A percentile compares a stretch with the other conserved stretches of the same genome.
Conservation (phyloP, 2,797 vertebrate genomes). For the Lophotriccus pileatus region DNA sequence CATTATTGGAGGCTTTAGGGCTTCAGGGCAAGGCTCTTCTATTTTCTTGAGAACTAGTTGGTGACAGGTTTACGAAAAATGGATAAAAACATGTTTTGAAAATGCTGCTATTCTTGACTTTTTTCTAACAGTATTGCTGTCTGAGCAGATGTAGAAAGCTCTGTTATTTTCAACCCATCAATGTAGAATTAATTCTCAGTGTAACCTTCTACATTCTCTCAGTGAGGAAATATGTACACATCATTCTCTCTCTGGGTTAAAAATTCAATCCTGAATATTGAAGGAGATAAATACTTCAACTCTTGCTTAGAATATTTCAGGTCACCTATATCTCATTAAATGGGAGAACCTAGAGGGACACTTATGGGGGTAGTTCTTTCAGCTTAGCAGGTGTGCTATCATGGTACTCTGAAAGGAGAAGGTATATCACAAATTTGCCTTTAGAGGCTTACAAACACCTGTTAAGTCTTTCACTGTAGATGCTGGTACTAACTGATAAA, state of each 20-base stretch:
- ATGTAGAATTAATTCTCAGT: neutral
- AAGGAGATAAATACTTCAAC: neutral
- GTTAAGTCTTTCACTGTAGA: neutral
- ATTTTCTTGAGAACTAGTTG: neutral
- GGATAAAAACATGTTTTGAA: neutral
- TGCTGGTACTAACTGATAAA: neutral
- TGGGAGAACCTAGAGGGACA: neutral
- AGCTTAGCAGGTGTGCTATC: rapidly evolving
- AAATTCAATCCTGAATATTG: neutral
- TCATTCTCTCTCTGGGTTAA: neutral
- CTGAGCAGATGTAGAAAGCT: neutral
- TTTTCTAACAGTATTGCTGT: neutral
- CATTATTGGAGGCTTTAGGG: neutral
- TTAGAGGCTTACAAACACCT: neutral
- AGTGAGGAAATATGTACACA: neutral
- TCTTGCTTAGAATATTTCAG: neutral
- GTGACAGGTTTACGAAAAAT: neutral
- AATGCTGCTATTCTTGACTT: neutral
- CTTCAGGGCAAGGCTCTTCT: neutral
- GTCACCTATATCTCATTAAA: neutral
- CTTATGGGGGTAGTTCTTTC: neutral
- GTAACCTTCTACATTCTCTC: neutral
- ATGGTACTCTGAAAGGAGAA: neutral
- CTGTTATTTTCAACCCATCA: neutral
- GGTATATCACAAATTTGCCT: neutral